Base-by-base conservation (phyloP, 2,113 vertebrate genomes). In the Lathamus discolor region DNA sequence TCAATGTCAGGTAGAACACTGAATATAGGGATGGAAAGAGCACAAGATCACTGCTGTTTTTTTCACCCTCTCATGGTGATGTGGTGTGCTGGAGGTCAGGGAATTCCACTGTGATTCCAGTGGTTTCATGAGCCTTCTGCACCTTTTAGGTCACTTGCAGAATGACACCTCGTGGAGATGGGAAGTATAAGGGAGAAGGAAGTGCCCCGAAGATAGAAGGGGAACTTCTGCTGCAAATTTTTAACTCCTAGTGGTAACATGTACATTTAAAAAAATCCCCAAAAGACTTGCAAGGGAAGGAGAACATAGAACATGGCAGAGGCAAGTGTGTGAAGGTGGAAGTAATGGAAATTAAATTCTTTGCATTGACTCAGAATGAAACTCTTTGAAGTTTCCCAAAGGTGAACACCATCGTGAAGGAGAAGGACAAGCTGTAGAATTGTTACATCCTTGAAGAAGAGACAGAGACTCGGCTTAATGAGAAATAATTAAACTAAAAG, bases 1-100 rank as follows among this genome's bases (percentile, higher is more conserved):
- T 70, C 41, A 54, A 0, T 0, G 0, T 70, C 46, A 18, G 7
- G 0, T 27, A 22, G 7, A 82, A 18, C 7, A 4, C 13, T 17
- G 19, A 35, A 7, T 5, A 0, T 2, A n/a, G 79, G 57, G 62
- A 8, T 18, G 51, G 61, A 24, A 76, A 49, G 35, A 43, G 52
- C 51, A 49, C 11, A 6, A 55, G 57, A 2, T 33, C 1, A 1
- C 48, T 64, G 44, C 52, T 76, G 72, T 15, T 24, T 23, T 86
- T 28, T 35, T 87, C 83, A 39, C 17, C 62, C 22, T 0, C n/a
- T 52, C 1, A 22, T 18, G 67, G 52, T 85, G 74, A 29, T 10
- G 22, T 35, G 62, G 29, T 31, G 24, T 83, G 72, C 48, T 66
- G 82, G 55, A 87, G 46, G 67, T 63, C 67, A 51, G 67, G 91